Base-by-base conservation (phyloP, 2,888 invertebrate species). In the Torymus tubicola region DNA sequence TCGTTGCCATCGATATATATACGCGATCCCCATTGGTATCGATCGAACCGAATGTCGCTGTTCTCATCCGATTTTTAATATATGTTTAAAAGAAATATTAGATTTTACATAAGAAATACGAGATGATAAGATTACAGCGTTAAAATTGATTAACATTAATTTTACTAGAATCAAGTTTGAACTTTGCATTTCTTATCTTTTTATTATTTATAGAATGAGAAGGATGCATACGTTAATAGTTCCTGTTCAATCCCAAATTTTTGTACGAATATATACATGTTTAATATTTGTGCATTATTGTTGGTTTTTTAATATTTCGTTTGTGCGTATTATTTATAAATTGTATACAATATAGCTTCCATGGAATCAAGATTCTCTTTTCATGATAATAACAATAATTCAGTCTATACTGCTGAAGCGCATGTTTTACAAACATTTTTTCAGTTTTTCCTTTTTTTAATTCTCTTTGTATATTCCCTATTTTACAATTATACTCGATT, bases 331-430 rank as follows among this genome's bases (percentile, higher is more conserved):
- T 18, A 18, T 16, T 64, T 55, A 57, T 42, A 50, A 50, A 21
- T 31, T 12, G 31, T 14, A 31, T 16, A 31, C 14, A 52, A 21
- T 57, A 53, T 57, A 50, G 11, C 21, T 21, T 21, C 52, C n/a
- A 31, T 24, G 42, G 21, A 50, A 53, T 18, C 52, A 18, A 61
- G 58, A 18, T 3, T 50, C n/a, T 63, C 16, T 75, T 68, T 60
- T 76, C 31, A 76, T 53, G 21, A 70, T n/a, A 57, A 64, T 69
- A 53, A 76, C 18, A 52, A 57, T n/a, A 57, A 64, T 61, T 77
- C 77, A 70, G 77, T 70, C 57, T 60, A 68, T 67, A 18, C 2
- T n/a, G 10, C n/a, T 60, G 2, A 75, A 74, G 67, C 50, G 50
- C 12, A 68, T 50, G 21, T 31, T 21, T 67, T n/a, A 1, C n/a